Base-by-base conservation (phyloP, 2,113 vertebrate species). In the Pachyramphus minor region DNA sequence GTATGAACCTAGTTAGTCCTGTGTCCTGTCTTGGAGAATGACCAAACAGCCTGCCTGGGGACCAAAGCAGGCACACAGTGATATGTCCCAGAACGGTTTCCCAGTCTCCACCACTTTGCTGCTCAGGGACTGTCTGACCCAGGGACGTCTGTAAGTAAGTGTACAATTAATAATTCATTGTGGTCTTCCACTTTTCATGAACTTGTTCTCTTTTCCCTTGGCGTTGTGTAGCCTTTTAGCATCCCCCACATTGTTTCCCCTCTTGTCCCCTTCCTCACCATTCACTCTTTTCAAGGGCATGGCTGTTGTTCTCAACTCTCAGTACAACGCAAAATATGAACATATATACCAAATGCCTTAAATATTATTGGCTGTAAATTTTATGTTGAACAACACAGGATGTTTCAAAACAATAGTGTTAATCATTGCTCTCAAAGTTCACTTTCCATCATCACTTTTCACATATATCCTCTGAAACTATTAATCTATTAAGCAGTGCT, bases 111-210 rank as follows among this genome's bases (percentile, higher is more conserved):
- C 23, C 28, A 63, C 21, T 59, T 89, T 81, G 47, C 74, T 89
- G 77, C 77, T 94, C 39, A 59, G 73, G 81, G 87, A 91, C 69
- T 63, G 42, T 62, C 91, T 95, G 91, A 87, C 80, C 37, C 60
- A 63, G 27, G 17, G 25, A 55, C 20, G 39, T 56, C 87, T 84
- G 73, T 55, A 37, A 49, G 11, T 90, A 92, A 96, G 23, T 81
- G 60, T 71, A 24, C 68, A 35, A 75, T 97, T 78, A 93, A 96
- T 94, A 89, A 96, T 97, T 87, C 27, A 94, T 91, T 47, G 39
- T 81, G 27, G 8, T 71, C 49, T 87, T 93, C 66, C 69, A 50
- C 81, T 91, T 69, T 79, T 27, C 0, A 0, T 87, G 81, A 94
- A 81, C 56, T 72, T 81, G 21, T 30, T 71, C 39, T 45, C 5